Evolutionary conservation across 2,113 vertebrate species (phyloP).

Genomic region (Brachionichthys hirsutus): DNA sequence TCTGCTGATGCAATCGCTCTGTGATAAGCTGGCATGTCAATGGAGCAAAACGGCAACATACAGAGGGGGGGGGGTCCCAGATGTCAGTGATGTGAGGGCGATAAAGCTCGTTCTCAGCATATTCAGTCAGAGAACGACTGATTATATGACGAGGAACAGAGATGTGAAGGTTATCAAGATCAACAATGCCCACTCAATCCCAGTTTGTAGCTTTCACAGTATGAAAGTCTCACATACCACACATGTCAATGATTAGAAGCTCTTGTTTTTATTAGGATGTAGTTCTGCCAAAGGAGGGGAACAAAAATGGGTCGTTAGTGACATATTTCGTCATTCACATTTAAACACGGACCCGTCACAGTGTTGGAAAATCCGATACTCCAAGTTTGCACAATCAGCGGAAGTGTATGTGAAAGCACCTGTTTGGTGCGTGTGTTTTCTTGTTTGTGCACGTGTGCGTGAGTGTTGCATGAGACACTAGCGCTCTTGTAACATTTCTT

Average conservation of each 20-base stretch:
- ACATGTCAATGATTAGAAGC: neutral
- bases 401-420: constrained; percentile 2
- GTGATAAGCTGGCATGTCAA: constrained; percentile 37
- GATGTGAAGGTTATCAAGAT: constrained; percentile 19
- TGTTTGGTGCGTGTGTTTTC: constrained; percentile 26
- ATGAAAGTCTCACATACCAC: neutral
- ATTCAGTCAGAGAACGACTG: constrained; percentile 57
- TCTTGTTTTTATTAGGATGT: constrained; percentile 5
- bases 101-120: constrained; percentile 75
- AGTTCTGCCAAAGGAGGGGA: neutral
- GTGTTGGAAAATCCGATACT: constrained; percentile 30
- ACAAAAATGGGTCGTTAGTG: neutral
- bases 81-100: constrained; percentile 55
- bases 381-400: neutral
- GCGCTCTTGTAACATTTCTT: constrained; percentile 6
- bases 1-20: constrained; percentile 60
- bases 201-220: too few relatives aligned
- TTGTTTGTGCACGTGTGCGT: neutral
- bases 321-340: constrained; percentile 11
- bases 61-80: constrained; percentile 43
- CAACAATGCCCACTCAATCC: neutral
- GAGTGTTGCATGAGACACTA: neutral
- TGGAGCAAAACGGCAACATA: constrained; percentile 16
- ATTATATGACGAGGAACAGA: constrained; percentile 41
- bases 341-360: constrained; percentile 5